phyloP scores from a whole-genome alignment of 2,888 invertebrate species.

The Itoplectis maculator region DNA sequence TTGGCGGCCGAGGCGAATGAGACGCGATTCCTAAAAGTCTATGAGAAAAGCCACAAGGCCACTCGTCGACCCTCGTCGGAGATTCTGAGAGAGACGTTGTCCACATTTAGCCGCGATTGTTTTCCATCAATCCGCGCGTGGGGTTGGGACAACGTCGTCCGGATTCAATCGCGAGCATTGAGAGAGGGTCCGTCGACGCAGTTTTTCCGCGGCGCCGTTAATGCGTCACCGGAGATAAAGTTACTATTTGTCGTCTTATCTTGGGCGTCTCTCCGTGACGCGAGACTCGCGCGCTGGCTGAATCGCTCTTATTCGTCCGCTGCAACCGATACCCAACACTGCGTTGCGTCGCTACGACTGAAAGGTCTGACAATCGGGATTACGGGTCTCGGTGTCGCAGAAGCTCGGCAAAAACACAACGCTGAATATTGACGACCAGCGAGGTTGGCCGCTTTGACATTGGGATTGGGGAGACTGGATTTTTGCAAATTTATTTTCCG shows the following conservation, averaged over 20 bases:
- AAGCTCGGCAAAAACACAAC: too few relatives aligned
- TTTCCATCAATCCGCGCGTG: slow-evolving; percentile 62
- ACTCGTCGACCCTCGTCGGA: slow-evolving; percentile 36
- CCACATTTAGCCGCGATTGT: slow-evolving; percentile 68
- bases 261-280: slow-evolving; percentile 45
- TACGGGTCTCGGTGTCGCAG: too few relatives aligned
- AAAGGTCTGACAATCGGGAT: too few relatives aligned
- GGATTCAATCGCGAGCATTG: slow-evolving; percentile 66
- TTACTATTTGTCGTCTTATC: slow-evolving; percentile 69
- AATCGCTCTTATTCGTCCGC: not conserved
- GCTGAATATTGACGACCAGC: too few relatives aligned
- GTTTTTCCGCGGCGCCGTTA: slow-evolving; percentile 37
- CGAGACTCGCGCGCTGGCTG: slow-evolving; percentile 7
- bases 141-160: slow-evolving; percentile 45
- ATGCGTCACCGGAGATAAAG: slow-evolving; percentile 63
- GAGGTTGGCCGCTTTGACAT: too few relatives aligned
- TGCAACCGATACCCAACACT: slow-evolving; percentile 9
- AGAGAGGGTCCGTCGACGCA: not conserved
- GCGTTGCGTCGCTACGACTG: not conserved
- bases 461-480: too few relatives aligned
- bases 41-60: slow-evolving; percentile 31
- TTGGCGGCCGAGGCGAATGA: not conserved
- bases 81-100: slow-evolving; percentile 68
- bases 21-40: not conserved
- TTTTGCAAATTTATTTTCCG: too few relatives aligned